Base-by-base conservation (phyloP, 2,888 invertebrate species). In the Amphipoea lucens region DNA sequence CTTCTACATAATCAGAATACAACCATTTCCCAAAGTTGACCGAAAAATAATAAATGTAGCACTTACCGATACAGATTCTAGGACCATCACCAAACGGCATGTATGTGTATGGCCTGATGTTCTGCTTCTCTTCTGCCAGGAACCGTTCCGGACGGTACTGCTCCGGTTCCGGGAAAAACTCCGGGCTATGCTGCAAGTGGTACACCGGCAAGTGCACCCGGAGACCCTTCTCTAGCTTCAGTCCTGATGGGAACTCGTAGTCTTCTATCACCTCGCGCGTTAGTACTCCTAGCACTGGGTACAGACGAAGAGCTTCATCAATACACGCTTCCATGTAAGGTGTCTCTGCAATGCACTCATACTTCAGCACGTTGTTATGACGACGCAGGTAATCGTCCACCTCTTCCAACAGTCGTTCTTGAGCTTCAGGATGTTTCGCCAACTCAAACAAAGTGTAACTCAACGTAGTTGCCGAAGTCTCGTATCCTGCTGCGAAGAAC, bases 41-140 rank as follows among this genome's bases (percentile, higher is more conserved):
- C 12, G 0, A n/a, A n/a, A 42, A 23, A 36, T 36, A 29, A 48
- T 11, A 20, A 12, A 17, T 51, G 11, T 17, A n/a, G 4, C 29
- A 86, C 92, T 90, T 90, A 96, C 96, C 96, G 23, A 96, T 92
- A 81, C 96, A 96, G 66, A 92, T 89, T 79, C 96, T 92, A 0
- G 93, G 95, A 3, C 96, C 96, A 80, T 95, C 96, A 23, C 96
- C 96, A 79, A 96, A 96, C 0, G 96, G 95, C 71, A 95, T 84
- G 79, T 94, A 96, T 0, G 94, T 94, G 72, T 92, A 95, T 0
- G 94, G 94, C 40, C 83, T 92, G 4, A 96, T 90, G 23, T 92
- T 90, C 0, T 84, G 77, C 71, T 90, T 95, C 40, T 93, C 89
- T 4, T 92, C 93, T 0, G 88, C 89, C 1, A 93, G 80, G 83